Conservation (phyloP, 2,888 invertebrate species). For the Sclerodermus sp. region DNA sequence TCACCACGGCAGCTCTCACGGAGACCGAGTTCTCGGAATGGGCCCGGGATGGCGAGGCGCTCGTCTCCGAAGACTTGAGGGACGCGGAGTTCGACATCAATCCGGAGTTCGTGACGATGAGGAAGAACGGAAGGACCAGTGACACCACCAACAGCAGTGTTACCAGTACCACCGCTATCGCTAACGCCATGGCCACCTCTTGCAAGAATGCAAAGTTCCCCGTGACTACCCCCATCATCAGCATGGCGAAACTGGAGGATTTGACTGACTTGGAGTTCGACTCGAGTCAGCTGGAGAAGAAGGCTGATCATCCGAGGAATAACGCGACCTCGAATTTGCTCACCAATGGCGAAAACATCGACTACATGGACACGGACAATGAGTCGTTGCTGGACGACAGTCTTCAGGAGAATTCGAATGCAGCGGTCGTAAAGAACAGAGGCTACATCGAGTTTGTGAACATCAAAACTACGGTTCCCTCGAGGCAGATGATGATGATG, state of each 20-base stretch:
- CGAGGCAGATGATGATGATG: conserved; percentile 13
- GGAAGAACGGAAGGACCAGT: conserved; percentile 27
- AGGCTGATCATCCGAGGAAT: conserved; percentile 29
- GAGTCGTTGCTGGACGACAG: conserved; percentile 75
- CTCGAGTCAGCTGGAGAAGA: conserved; percentile 40
- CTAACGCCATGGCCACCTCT: too few species aligned
- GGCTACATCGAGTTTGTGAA: conserved; percentile 72
- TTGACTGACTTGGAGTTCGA: conserved; percentile 52
- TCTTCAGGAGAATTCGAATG: conserved; percentile 61
- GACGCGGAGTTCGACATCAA: conserved; percentile 67
- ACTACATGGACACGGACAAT: conserved; percentile 85
- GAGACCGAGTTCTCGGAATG: conserved; percentile 89
- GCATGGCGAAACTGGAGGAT: conserved; percentile 49
- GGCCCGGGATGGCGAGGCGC: conserved; percentile 75
- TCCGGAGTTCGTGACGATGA: conserved; percentile 55
- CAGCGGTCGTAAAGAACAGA: conserved; percentile 63
- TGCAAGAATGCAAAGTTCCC: too few species aligned
- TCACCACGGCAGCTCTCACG: conserved; percentile 73
- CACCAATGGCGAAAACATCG: conserved; percentile 76
- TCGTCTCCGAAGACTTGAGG: conserved; percentile 73
- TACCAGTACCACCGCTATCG: too few species aligned
- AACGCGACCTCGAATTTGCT: conserved; percentile 49
- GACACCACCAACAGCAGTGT: conserved; percentile 8
- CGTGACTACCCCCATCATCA: too few species aligned
- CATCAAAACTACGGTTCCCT: conserved; percentile 31